Evolutionary conservation across 1,140 invertebrate genomes (phyloP), one percentile per base, ranked within the genome.

Genomic region (Pseudomyrmex concolor): DNA sequence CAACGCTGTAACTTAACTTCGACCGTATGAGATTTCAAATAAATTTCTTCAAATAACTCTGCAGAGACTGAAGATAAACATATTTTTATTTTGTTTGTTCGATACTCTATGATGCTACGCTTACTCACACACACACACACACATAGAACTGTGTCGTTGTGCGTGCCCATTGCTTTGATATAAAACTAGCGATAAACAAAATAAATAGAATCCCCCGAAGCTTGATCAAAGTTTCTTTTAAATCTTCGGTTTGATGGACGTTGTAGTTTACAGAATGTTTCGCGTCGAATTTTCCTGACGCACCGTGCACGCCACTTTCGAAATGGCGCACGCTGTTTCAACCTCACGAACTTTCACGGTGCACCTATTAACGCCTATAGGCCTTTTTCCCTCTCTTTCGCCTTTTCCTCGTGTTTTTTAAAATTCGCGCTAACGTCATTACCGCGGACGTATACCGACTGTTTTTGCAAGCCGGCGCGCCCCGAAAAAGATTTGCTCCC

Each of bases 201-300:
- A 80, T 19, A 13, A 25, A 50, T 55, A 19, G 1, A 43, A 10
- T 8, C 19, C 19, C 17, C 19, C 12, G 8, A 2, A 50, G 50
- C 19, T 50, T 71, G 66, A 80, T 80, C 15, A 59, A 80, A 70
- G 70, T 70, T 80, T 59, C 22, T 12, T 60, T 71, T 71, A 71
- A 71, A 2, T 67, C 43, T 70, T 77, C 50, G 67, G 19, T 78
- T 80, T 59, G 19, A 22, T 59, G 19, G 43, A 71, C 43, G 54
- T 48, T 51, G 17, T 50, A 48, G 13, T 10, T 57, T 64, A 17
- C 71, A 63, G 59, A 60, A 87, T 87, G 86, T 80, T 83, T 54
- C 25, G 59, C 72, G 68, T 68, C 60, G 86, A 91, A 92, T 88
- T 90, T 91, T 86, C 88, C 83, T 73, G 85, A 83, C 85, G 83